Evolutionary conservation across 2,888 invertebrate genomes (phyloP).

Genomic region (Nemotelus nigrinus): DNA sequence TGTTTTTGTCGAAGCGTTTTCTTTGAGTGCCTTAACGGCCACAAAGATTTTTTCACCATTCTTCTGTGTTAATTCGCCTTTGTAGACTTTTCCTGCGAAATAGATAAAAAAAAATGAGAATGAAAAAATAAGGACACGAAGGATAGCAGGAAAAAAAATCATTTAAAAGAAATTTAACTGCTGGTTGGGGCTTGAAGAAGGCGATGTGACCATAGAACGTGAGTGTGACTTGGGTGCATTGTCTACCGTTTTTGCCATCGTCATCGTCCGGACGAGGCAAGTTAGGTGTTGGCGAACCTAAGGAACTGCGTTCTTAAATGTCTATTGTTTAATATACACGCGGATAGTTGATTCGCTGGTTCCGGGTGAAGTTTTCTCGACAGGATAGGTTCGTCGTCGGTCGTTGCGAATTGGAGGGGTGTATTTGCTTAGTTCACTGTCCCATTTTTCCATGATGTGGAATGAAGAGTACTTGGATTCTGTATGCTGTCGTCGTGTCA

Average conservation of each 20-base stretch:
- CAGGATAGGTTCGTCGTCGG: neutral
- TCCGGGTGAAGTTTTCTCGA: neutral
- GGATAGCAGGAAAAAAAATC: neutral
- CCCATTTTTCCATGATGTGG: constrained; percentile 14
- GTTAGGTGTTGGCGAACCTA: too few species aligned
- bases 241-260: too few species aligned
- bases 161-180: too few species aligned
- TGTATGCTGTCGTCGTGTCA: constrained; percentile 1
- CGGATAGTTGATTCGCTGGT: neutral
- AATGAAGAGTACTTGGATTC: constrained; percentile 29
- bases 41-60: constrained; percentile 79
- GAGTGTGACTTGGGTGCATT: too few species aligned
- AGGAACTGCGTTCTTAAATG: too few species aligned
- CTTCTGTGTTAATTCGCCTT: constrained; percentile 84
- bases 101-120: neutral
- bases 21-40: constrained; percentile 93
- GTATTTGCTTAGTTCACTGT: constrained; percentile 18
- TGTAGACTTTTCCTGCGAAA: constrained; percentile 80
- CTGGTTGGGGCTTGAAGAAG: too few species aligned
- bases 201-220: too few species aligned
- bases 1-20: constrained; percentile 90
- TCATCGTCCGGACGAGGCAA: too few species aligned
- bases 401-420: too few species aligned
- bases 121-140: neutral
- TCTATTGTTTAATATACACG: too few species aligned